Percentiles rank a stretch among this genome's conserved stretches.
These are phyloP conservation scores for Sarotherodon lohbergeri DNA, from an alignment of 2,113 vertebrate species.

Conservation along the genomic window DNA sequence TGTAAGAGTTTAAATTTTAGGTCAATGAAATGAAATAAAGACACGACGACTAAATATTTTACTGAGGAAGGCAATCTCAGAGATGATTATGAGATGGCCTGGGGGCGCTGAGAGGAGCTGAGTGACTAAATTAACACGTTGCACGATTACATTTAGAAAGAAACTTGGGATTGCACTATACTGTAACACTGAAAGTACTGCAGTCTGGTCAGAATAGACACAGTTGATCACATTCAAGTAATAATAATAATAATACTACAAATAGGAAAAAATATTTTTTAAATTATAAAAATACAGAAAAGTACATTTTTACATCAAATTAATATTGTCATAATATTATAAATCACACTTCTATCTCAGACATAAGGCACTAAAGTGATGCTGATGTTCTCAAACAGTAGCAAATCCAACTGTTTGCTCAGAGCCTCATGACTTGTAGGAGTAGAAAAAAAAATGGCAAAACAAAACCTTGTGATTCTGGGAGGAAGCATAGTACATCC, in stretches of 20 bases:
- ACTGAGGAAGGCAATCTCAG: not conserved
- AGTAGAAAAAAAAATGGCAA: not conserved
- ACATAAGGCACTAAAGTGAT: not conserved
- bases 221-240: not conserved
- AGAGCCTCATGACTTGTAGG: not conserved
- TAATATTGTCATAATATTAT: fast-evolving
- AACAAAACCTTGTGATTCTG: not conserved
- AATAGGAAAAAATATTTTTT: not conserved
- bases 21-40: not conserved
- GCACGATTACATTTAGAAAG: not conserved
- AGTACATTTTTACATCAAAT: not conserved
- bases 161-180: not conserved
- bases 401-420: not conserved
- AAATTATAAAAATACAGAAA: not conserved
- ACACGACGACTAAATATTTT: not conserved
- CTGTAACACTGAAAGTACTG: not conserved
- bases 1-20: not conserved
- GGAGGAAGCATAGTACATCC: not conserved
- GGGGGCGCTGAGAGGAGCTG: not conserved
- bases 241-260: no score
- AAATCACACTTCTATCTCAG: not conserved
- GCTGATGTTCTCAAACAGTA: not conserved
- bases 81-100: not conserved
- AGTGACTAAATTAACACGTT: not conserved
- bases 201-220: not conserved